Percentiles rank a stretch among this genome's conserved stretches.
phyloP scores from a whole-genome alignment of 2,113 vertebrate species.

The Cercocebus atys region DNA sequence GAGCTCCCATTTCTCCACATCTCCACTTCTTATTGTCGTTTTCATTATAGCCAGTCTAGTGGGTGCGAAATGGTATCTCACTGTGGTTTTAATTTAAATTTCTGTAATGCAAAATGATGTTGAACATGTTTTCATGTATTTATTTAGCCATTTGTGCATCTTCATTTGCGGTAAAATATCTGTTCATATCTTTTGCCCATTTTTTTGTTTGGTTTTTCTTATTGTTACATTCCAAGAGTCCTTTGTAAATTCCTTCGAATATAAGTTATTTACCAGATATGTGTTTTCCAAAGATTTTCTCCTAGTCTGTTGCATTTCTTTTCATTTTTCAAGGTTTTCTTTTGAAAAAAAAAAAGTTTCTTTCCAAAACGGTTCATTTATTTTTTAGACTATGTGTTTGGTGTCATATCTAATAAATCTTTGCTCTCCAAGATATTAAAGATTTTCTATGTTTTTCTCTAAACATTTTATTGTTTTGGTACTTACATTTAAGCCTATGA shows the following conservation, averaged over 20 bases:
- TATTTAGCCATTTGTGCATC: background rate
- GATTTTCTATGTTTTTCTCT: background rate
- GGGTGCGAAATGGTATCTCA: slow-evolving; percentile 20
- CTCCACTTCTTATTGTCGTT: background rate
- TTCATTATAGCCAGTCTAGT: slow-evolving; percentile 11
- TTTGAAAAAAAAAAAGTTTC: background rate
- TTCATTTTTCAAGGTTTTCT: slow-evolving; percentile 43
- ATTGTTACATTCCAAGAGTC: background rate
- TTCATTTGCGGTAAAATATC: background rate
- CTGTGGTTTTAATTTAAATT: slow-evolving; percentile 45
- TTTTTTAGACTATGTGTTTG: background rate
- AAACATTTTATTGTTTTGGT: background rate
- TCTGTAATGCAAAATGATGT: background rate
- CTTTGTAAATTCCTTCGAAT: slow-evolving; percentile 12
- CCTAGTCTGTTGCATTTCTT: background rate
- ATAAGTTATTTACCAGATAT: background rate
- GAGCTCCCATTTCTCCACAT: background rate
- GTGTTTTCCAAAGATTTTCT: slow-evolving; percentile 24
- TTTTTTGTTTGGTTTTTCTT: background rate
- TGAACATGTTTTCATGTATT: slow-evolving; percentile 26
- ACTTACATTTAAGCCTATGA: background rate
- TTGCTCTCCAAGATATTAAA: background rate
- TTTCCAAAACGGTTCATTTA: background rate
- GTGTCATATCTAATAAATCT: background rate
- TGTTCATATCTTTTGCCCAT: background rate